These are phyloP conservation scores for Pardosa pseudoannulata DNA, from an alignment of 2,888 invertebrate genomes.

Conservation along the genomic window DNA sequence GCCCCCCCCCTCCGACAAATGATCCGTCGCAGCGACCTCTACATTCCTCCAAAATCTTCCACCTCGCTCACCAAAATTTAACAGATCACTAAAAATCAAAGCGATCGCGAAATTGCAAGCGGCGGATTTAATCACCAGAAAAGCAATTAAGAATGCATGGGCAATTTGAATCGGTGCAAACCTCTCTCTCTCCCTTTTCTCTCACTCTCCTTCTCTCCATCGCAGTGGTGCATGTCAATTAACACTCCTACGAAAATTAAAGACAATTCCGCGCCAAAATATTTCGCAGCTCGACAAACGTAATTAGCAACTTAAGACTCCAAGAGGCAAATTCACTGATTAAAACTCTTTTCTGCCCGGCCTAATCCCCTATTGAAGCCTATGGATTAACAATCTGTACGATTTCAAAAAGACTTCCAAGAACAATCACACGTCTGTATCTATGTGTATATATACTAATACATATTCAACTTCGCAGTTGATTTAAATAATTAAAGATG, in stretches of 20 bases:
- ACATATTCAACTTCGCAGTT: constrained; percentile 53
- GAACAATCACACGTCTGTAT: constrained; percentile 35
- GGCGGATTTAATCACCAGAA: constrained; percentile 42
- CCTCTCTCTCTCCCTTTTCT: not conserved
- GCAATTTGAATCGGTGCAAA: constrained; percentile 42
- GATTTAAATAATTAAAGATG: constrained; percentile 69
- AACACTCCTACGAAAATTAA: constrained; percentile 67
- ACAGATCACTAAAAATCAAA: constrained; percentile 59
- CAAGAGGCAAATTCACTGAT: constrained; percentile 54
- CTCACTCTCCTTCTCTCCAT: constrained; percentile 18
- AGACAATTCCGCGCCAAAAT: constrained; percentile 55
- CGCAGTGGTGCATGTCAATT: constrained; percentile 66
- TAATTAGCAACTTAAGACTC: constrained; percentile 70
- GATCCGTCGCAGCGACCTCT: not conserved
- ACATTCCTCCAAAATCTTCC: too few relatives aligned
- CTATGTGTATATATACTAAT: constrained; percentile 16
- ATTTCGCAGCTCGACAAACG: constrained; percentile 39
- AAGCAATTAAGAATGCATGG: constrained; percentile 60
- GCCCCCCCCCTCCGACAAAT: not conserved
- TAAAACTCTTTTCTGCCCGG: constrained; percentile 63
- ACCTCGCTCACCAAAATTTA: constrained; percentile 6
- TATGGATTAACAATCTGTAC: constrained; percentile 68
- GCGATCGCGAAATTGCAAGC: constrained; percentile 44
- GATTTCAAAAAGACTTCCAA: constrained; percentile 65
- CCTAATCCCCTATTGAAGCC: constrained; percentile 65